phyloP scores from a whole-genome alignment of 2,797 vertebrate genomes.

The Chiroxiphia lanceolata region DNA sequence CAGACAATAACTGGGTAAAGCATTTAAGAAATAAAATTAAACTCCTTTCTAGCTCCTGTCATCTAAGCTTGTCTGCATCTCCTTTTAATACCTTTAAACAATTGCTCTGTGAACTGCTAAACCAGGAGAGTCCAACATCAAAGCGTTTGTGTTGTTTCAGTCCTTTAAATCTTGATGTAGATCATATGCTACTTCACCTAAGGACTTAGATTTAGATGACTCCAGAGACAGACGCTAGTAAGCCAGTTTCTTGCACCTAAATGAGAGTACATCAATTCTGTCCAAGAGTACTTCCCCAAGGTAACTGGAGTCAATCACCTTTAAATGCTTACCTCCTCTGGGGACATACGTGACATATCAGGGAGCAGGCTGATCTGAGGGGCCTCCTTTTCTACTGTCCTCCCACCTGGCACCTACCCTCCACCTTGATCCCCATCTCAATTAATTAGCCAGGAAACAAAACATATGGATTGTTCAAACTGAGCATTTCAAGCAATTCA shows the following conservation, averaged over 20 bases:
- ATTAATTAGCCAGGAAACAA: neutral
- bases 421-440: neutral
- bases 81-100: neutral
- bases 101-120: neutral
- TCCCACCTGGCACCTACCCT: neutral
- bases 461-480: neutral
- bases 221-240: neutral
- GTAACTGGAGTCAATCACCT: neutral
- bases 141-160: fast-evolving
- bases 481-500: neutral
- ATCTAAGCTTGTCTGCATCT: neutral
- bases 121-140: neutral
- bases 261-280: neutral
- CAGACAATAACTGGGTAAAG: neutral
- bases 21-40: neutral
- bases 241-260: neutral
- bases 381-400: neutral
- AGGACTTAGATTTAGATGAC: neutral
- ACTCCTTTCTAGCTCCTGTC: neutral
- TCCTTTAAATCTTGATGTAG: neutral
- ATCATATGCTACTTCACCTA: neutral
- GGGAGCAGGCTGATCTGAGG: neutral
- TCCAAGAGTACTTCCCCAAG: neutral
- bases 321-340: neutral
- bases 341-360: neutral